These are phyloP conservation scores for Himalopsyche japonica DNA, from an alignment of 2,888 invertebrate genomes.

Conservation along the genomic window DNA sequence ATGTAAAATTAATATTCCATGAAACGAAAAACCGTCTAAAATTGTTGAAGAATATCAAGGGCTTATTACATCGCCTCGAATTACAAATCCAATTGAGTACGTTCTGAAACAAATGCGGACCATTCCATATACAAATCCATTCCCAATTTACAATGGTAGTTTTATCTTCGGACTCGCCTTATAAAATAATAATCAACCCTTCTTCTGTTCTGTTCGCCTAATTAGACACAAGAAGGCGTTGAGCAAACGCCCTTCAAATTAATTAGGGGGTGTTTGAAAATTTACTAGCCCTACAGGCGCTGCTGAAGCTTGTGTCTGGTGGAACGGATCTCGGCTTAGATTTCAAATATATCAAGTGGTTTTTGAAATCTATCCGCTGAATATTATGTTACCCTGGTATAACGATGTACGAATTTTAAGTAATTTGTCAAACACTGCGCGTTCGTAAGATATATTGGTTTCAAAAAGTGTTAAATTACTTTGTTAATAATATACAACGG, in stretches of 20 bases:
- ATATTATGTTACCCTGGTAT: conserved; percentile 30
- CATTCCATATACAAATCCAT: background rate
- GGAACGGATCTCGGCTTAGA: conserved; percentile 32
- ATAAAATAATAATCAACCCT: conserved; percentile 37
- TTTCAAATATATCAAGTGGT: conserved; percentile 40
- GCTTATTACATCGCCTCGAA: conserved; percentile 4
- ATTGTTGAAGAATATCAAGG: background rate
- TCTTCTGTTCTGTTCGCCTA: conserved; percentile 36
- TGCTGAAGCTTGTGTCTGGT: background rate
- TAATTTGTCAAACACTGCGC: conserved; percentile 30
- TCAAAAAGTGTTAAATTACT: background rate
- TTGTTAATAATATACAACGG: background rate
- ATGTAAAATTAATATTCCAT: background rate
- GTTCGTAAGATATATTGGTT: background rate
- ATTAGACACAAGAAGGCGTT: conserved; percentile 40
- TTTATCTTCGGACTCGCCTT: conserved; percentile 25
- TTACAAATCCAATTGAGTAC: conserved; percentile 20
- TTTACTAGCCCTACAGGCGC: conserved; percentile 32
- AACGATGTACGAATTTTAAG: conserved; percentile 28
- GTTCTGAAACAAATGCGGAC: background rate
- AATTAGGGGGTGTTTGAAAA: conserved; percentile 39
- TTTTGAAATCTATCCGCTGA: conserved; percentile 28
- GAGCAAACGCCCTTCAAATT: conserved; percentile 40
- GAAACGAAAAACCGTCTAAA: background rate
- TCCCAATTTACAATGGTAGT: conserved; percentile 13